Evolutionary conservation across 2,797 vertebrate genomes (phyloP), one percentile per base, ranked within the genome.

Genomic region (Fistularia tabacaria): DNA sequence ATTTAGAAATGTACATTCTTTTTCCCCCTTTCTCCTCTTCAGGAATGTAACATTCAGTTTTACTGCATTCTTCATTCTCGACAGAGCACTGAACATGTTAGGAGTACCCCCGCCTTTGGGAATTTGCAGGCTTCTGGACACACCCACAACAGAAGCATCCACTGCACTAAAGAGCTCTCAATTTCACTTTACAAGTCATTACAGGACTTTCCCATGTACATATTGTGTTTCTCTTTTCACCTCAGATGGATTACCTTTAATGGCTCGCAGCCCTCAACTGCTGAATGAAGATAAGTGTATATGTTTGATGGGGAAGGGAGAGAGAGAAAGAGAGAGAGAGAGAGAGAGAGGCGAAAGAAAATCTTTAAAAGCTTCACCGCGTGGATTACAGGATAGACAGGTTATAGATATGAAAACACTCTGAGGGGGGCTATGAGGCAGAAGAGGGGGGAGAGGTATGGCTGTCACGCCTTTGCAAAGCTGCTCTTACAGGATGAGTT

Each of bases 191-290:
- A 25, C 25, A 25, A 25, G 25, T 25, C 25, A 25, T 25, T 25
- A 25, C 25, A 25, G 25, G 25, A 25, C 25, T 55, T 37, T 55
- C 37, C 36, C 37, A 36, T 58, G 13, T 56, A 11, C 44, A 15
- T 51, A 25, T 55, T 55, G 37, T 51, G 15, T 57, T 62, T 69
- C 36, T 38, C 2, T 62, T 73, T 62, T 61, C 42, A 58, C n/a
- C 38, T 60, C 42, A 46, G 49, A 14, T 54, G 44, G 6, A 14
- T 40, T 49, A n/a, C 10, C 10, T 40, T 51, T 44, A 38, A 52
- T 49, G 42, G 25, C 25, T 25, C 25, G 25, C 25, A 25, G 25
- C 25, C 25, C 25, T 3, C 25, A 5, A 25, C 25, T 25, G 25
- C 25, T 25, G 25, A 25, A 25, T 25, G 25, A 46, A 70, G 57